phyloP scores from a whole-genome alignment of 2,888 invertebrate genomes.

The Pachycephus smyrnensis region DNA sequence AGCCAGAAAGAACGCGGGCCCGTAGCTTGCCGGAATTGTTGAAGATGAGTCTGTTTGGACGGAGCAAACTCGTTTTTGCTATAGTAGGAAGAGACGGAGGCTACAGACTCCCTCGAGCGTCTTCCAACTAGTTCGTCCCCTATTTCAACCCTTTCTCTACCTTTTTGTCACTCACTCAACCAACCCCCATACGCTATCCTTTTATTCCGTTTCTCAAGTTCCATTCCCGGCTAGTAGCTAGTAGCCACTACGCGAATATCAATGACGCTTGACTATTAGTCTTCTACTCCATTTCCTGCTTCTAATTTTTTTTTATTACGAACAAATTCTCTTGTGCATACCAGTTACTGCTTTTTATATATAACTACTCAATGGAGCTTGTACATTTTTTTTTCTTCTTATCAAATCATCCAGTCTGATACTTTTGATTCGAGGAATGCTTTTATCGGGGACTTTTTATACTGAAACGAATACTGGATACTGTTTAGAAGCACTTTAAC shows the following conservation, averaged over 20 bases:
- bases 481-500: background rate
- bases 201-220: background rate
- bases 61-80: constrained; percentile 24
- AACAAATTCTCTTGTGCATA: background rate
- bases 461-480: background rate
- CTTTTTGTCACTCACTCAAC: background rate
- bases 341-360: background rate
- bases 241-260: background rate
- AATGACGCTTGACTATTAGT: background rate
- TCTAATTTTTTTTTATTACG: background rate
- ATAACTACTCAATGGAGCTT: background rate
- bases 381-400: background rate
- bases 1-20: constrained; percentile 13
- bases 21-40: background rate
- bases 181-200: background rate
- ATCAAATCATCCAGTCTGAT: background rate
- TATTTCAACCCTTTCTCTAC: background rate
- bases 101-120: constrained; percentile 36
- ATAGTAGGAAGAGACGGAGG: constrained; percentile 18
- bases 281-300: too few species aligned
- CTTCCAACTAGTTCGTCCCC: constrained; percentile 21
- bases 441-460: background rate
- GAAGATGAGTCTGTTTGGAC: constrained; percentile 29
- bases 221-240: background rate
- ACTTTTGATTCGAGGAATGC: background rate